Evolutionary conservation across 2,888 invertebrate genomes (phyloP).

Genomic region (Brachypterus glaber): DNA sequence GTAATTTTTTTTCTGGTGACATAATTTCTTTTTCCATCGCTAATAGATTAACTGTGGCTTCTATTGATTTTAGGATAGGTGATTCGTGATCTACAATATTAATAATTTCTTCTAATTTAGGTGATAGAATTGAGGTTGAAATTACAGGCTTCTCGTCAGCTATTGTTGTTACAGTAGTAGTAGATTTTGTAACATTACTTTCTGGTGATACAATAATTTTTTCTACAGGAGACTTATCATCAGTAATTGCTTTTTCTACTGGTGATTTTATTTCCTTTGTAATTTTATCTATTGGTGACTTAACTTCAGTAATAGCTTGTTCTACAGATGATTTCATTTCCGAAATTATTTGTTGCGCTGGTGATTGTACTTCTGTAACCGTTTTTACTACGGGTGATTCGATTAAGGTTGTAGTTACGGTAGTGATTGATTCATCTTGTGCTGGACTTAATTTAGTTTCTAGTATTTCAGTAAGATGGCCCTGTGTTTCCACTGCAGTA

Average conservation of each 20-base stretch:
- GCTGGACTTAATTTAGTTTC: conserved; percentile 6
- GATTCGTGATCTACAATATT: not conserved
- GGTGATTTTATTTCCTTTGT: conserved; percentile 4
- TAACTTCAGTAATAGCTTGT: not conserved
- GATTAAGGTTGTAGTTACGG: conserved; percentile 8
- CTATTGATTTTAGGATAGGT: not conserved
- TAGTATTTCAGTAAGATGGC: conserved; percentile 9
- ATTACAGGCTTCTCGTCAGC: too few species aligned
- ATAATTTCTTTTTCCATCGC: not conserved
- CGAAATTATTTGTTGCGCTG: too few species aligned
- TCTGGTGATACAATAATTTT: too few species aligned
- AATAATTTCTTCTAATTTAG: not conserved
- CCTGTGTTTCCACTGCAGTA: conserved; percentile 16
- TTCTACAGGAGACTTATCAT: too few species aligned
- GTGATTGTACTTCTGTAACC: not conserved
- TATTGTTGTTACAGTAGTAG: too few species aligned
- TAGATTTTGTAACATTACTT: too few species aligned
- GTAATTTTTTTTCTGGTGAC: not conserved
- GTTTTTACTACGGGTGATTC: conserved; percentile 6
- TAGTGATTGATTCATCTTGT: not conserved
- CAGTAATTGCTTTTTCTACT: conserved; percentile 1
- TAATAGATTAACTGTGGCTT: not conserved
- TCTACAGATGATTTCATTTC: conserved; percentile 4
- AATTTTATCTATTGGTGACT: too few species aligned
- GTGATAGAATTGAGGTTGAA: not conserved